Percentiles rank a stretch among this genome's conserved stretches.
Evolutionary conservation across 2,888 invertebrate species (phyloP).

Genomic region (Spodoptera littoralis): DNA sequence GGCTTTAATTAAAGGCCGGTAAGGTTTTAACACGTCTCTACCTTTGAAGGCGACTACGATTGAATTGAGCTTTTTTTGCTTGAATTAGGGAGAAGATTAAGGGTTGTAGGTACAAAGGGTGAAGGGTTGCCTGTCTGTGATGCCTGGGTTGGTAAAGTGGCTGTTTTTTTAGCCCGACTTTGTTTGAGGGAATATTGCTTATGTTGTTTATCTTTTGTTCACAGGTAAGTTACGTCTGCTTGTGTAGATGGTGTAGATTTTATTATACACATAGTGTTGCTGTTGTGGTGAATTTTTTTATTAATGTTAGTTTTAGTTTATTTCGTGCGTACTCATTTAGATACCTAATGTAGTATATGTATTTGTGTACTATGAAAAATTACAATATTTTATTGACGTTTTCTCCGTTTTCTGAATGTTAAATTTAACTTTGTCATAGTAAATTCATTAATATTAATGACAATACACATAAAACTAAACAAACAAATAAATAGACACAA

Average conservation of each 20-base stretch:
- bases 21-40: conserved; percentile 85
- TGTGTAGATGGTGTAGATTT: not conserved
- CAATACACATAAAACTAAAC: conserved; percentile 32
- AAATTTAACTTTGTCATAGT: too few relatives aligned
- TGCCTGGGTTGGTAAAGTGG: conserved; percentile 53
- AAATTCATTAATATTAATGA: conserved; percentile 16
- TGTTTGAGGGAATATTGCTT: conserved; percentile 19
- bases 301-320: too few relatives aligned
- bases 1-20: conserved; percentile 86
- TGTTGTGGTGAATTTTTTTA: not conserved
- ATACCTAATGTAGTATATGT: too few relatives aligned
- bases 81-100: conserved; percentile 58
- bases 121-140: conserved; percentile 58
- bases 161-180: conserved; percentile 23
- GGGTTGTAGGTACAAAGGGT: conserved; percentile 59
- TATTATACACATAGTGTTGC: not conserved
- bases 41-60: conserved; percentile 75
- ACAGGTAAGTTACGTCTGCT: conserved; percentile 40
- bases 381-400: too few relatives aligned
- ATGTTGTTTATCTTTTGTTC: conserved; percentile 38
- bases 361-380: too few relatives aligned
- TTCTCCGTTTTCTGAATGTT: too few relatives aligned
- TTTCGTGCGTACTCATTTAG: too few relatives aligned
- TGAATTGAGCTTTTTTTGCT: conserved; percentile 62
- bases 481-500: conserved; percentile 21